Conservation (phyloP, 2,113 vertebrate species). For the Rutilus rutilus region DNA sequence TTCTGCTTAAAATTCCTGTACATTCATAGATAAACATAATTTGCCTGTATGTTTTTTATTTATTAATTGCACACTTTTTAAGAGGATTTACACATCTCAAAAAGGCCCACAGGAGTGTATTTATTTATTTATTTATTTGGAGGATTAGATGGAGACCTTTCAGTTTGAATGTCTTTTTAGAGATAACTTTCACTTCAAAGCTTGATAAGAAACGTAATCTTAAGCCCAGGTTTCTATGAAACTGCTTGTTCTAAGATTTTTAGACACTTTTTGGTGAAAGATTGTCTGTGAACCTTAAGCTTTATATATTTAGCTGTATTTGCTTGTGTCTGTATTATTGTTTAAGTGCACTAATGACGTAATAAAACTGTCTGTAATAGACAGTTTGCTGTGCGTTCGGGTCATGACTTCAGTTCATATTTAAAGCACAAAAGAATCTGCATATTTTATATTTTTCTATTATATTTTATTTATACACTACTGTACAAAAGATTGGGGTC, state of each 20-base stretch:
- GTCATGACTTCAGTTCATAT: neutral
- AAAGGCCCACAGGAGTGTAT: neutral
- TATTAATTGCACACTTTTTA: neutral
- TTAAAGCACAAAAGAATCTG: neutral
- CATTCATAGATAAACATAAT: conserved; percentile 44
- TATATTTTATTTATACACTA: neutral
- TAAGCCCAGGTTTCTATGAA: neutral
- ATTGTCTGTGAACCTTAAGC: neutral
- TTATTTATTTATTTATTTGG: neutral
- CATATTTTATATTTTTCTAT: neutral
- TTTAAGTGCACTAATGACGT: neutral
- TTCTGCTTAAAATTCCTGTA: conserved; percentile 53
- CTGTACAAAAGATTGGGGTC: neutral
- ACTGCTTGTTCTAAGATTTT: neutral
- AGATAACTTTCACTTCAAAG: conserved; percentile 17
- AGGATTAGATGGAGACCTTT: conserved; percentile 16
- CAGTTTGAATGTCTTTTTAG: neutral
- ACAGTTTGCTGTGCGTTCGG: neutral
- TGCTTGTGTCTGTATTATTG: neutral
- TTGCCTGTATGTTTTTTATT: conserved; percentile 23
- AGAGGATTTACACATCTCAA: neutral
- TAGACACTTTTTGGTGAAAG: neutral
- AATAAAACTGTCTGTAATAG: neutral
- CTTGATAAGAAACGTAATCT: conserved; percentile 22
- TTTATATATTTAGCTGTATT: neutral